A percentile compares a stretch with the other conserved stretches of the same genome.
These are phyloP conservation scores for Campoplex nolae DNA, from an alignment of 2,888 invertebrate species.

Conservation along the genomic window DNA sequence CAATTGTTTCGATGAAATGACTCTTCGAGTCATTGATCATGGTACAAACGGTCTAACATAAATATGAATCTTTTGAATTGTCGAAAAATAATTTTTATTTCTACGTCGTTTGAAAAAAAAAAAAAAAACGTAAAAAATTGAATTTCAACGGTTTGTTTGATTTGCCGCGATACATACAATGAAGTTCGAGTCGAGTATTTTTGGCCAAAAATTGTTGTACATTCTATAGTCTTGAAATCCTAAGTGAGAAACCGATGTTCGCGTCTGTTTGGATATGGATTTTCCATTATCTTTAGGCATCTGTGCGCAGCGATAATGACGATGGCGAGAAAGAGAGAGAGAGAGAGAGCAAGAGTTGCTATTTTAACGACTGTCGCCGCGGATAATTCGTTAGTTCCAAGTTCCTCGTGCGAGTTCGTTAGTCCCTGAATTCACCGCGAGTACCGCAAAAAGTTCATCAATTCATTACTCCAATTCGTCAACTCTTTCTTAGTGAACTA, in stretches of 20 bases:
- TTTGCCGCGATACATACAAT: background rate
- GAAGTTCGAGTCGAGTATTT: background rate
- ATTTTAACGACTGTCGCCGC: background rate
- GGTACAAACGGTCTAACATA: no score
- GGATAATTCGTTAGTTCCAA: slow-evolving; percentile 12
- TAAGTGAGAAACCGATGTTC: slow-evolving; percentile 5
- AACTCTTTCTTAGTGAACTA: background rate
- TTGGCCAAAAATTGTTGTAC: background rate
- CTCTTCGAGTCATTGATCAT: no score
- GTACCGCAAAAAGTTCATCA: background rate
- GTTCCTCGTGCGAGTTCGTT: slow-evolving; percentile 17
- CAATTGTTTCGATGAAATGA: background rate
- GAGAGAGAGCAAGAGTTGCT: background rate
- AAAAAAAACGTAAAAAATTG: background rate
- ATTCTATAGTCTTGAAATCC: background rate
- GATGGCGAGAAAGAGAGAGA: no score
- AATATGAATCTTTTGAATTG: no score
- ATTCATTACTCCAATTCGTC: slow-evolving; percentile 6
- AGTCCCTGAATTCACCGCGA: background rate
- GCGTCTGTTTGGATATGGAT: slow-evolving; percentile 43
- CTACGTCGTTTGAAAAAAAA: no score
- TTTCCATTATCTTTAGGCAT: slow-evolving; percentile 46
- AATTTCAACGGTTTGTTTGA: background rate
- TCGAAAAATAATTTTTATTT: background rate
- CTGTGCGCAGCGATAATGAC: slow-evolving; percentile 50